Percentiles rank a stretch among this genome's conserved stretches.
These are phyloP conservation scores for Gallinago jamesoni DNA, from an alignment of 2,113 vertebrate genomes.

Conservation along the genomic window DNA sequence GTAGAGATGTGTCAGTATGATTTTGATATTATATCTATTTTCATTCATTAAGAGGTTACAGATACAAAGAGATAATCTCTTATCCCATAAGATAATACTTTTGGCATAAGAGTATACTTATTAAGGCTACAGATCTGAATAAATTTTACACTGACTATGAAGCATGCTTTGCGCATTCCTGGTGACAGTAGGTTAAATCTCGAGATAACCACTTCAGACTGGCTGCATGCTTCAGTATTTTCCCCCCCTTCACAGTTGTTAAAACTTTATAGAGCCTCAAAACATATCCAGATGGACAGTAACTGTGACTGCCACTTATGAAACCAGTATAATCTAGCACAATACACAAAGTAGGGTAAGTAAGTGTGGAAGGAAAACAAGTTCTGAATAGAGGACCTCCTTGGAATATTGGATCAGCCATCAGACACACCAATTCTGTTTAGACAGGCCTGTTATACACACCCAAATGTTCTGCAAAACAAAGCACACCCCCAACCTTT, in stretches of 20 bases:
- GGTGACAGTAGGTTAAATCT: not conserved
- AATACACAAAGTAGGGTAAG: constrained; percentile 15
- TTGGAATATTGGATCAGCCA: constrained; percentile 30
- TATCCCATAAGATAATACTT: not conserved
- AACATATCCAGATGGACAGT: constrained; percentile 30
- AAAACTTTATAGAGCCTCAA: constrained; percentile 17
- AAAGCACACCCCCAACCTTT: constrained; percentile 2
- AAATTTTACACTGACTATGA: not conserved
- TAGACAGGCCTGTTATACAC: constrained; percentile 52
- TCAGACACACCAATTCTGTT: constrained; percentile 47
- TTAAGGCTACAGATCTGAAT: not conserved
- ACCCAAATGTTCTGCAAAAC: constrained; percentile 39
- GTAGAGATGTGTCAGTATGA: not conserved
- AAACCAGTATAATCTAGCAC: constrained; percentile 22
- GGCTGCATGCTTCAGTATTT: constrained; percentile 21
- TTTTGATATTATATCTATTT: not conserved
- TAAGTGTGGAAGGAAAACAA: constrained; percentile 41
- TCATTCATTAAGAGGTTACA: not conserved
- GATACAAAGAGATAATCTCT: not conserved
- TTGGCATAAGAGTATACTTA: not conserved
- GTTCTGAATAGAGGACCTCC: constrained; percentile 35
- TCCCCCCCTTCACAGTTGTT: constrained; percentile 13
- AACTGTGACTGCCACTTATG: constrained; percentile 22
- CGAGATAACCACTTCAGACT: not conserved
- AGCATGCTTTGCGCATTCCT: not conserved